phyloP scores from a whole-genome alignment of 2,797 vertebrate species.

The Sebastolobus altivelis region DNA sequence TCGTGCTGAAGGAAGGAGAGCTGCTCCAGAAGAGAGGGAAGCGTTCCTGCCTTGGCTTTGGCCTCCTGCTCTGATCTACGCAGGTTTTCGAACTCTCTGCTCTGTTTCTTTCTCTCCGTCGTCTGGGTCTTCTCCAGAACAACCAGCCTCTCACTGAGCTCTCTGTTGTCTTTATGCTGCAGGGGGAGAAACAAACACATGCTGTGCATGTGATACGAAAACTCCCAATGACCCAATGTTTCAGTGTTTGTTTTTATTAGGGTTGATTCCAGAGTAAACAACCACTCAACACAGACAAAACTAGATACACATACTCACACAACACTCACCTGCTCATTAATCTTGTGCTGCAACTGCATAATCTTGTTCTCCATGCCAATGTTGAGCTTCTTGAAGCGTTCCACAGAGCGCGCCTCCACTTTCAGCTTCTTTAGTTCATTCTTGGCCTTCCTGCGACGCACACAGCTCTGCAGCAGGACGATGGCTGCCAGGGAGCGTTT shows the following conservation, averaged over 20 bases:
- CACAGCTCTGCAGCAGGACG: conserved; percentile 93
- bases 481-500: conserved; percentile 81
- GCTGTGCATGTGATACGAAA: conserved; percentile 70
- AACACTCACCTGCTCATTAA: conserved; percentile 92
- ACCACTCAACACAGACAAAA: neutral
- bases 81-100: conserved; percentile 87
- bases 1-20: conserved; percentile 90
- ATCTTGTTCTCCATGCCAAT: conserved; percentile 98
- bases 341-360: conserved; percentile 94
- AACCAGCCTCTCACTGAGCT: conserved; percentile 88
- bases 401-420: conserved; percentile 94
- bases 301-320: neutral
- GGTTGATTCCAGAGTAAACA: conserved; percentile 22
- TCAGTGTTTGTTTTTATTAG: neutral
- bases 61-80: conserved; percentile 88
- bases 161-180: conserved; percentile 94
- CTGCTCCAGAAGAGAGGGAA: conserved; percentile 90
- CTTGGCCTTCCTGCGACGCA: conserved; percentile 92
- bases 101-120: conserved; percentile 88
- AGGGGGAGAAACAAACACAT: conserved; percentile 62
- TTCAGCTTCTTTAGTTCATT: conserved; percentile 92
- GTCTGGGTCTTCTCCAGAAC: conserved; percentile 82
- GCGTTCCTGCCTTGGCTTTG: conserved; percentile 81
- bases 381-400: conserved; percentile 94
- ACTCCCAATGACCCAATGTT: conserved; percentile 55